phyloP scores from a whole-genome alignment of 2,113 vertebrate species.

The Toxotes chatareus region DNA sequence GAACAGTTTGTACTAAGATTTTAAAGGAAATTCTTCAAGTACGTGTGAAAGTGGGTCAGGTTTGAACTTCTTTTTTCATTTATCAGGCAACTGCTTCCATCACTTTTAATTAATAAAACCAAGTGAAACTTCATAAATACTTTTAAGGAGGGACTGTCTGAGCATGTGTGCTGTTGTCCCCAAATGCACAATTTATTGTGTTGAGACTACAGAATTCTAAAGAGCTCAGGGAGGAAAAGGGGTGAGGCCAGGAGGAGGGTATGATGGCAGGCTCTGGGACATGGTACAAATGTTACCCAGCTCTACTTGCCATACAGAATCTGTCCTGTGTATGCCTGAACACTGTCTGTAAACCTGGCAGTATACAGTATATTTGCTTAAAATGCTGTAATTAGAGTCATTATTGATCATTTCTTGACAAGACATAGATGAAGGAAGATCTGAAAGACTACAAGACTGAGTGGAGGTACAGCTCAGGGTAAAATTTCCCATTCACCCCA shows the following conservation, averaged over 20 bases:
- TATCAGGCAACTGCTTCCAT: not conserved
- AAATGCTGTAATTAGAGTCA: not conserved
- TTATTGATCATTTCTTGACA: not conserved
- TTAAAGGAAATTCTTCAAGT: not conserved
- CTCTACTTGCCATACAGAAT: not conserved
- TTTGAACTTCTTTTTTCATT: not conserved
- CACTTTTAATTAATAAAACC: not conserved
- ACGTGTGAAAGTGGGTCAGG: not conserved
- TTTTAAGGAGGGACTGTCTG: not conserved
- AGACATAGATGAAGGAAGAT: not conserved
- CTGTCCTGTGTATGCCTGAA: not conserved
- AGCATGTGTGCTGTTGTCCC: not conserved
- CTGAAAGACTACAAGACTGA: not conserved
- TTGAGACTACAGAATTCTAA: not conserved
- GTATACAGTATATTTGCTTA: not conserved
- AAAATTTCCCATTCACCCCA: conserved; percentile 4
- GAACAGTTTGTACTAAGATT: not conserved
- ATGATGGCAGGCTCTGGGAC: not conserved
- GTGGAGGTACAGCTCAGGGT: not conserved
- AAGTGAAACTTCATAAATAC: not conserved
- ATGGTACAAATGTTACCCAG: not conserved
- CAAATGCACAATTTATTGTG: not conserved
- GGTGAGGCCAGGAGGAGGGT: too few relatives aligned
- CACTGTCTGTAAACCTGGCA: not conserved
- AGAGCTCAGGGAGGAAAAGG: not conserved